Evolutionary conservation across 2,797 vertebrate species (phyloP), one percentile per base, ranked within the genome.

Genomic region (Gymnodraco acuticeps): DNA sequence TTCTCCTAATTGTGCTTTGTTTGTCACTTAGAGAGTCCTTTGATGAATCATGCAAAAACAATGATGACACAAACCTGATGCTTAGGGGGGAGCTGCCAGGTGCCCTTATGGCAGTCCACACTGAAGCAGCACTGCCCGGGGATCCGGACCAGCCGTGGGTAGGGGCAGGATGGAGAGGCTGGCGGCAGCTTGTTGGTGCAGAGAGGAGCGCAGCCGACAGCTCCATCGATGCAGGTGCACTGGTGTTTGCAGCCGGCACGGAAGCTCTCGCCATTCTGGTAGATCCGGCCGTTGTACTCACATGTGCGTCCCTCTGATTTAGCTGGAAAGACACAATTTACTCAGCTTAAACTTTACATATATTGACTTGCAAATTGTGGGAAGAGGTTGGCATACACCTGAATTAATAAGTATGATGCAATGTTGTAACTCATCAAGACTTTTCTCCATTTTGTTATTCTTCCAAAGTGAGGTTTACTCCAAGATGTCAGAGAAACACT

Each of bases 261-360:
- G 81, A 96, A 96, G 50, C 85, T 93, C 93, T 96, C 95, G 0
- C 95, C 93, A 0, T 95, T 95, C 86, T 96, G 95, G 87, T 95
- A 94, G 67, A 96, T 95, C 45, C 85, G 91, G 19, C 95, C 88
- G 1, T 84, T 94, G 87, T 95, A 96, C 84, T 96, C 95, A 6
- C 95, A 96, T 0, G 93, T 93, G 17, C 94, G 93, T 15, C 95
- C 95, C 74, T 96, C 95, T 1, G 78, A 89, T 77, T 92, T 94
- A 1, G 95, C 95, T 96, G 84, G 16, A 68, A 82, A 77, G 10
- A 76, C 31, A 72, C 23, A 27, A 62, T 51, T 4, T 38, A 4
- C 13, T 38, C 33, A 38, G 33, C 8, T 38, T 38, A 38, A 38
- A 38, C 33, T 38, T 38, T 38, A 38, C 33, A 38, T 38, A 33